These are phyloP conservation scores for Drosophila pseudoananassae DNA, from an alignment of 1,140 invertebrate species.

Conservation along the genomic window DNA sequence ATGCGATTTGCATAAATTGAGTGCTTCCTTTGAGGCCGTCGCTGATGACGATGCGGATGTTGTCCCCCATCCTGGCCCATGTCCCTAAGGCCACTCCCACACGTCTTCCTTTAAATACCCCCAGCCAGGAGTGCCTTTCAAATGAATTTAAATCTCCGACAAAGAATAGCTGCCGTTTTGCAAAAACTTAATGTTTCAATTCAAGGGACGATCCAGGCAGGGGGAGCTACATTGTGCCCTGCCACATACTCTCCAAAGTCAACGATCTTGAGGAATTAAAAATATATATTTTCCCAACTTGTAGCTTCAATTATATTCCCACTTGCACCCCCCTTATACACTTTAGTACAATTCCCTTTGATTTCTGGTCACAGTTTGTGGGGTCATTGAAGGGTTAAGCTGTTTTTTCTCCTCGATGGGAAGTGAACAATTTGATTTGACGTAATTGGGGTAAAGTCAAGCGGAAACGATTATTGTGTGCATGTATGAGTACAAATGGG, in stretches of 20 bases:
- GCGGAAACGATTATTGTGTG: conserved; percentile 70
- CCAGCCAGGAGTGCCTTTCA: conserved; percentile 10
- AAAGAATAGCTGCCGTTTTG: conserved; percentile 67
- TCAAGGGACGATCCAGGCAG: background rate
- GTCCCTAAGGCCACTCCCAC: conserved; percentile 33
- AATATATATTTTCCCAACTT: background rate
- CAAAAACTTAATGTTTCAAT: conserved; percentile 80
- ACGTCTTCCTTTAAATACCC: conserved; percentile 4
- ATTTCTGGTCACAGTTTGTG: conserved; percentile 46
- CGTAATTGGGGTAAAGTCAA: conserved; percentile 78
- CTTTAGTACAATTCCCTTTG: conserved; percentile 42
- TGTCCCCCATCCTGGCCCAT: conserved; percentile 34
- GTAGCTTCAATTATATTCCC: conserved; percentile 1
- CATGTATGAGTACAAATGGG: conserved; percentile 21
- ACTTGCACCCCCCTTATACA: background rate
- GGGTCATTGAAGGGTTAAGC: conserved; percentile 45
- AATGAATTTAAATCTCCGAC: conserved; percentile 81
- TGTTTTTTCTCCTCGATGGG: conserved; percentile 9
- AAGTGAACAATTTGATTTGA: conserved; percentile 65
- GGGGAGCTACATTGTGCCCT: background rate
- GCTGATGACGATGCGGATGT: conserved; percentile 46
- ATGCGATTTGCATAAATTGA: conserved; percentile 83
- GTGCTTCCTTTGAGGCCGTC: conserved; percentile 75
- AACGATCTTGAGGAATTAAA: background rate
- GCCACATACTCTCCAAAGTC: background rate